A percentile compares a stretch with the other conserved stretches of the same genome.
Conservation (phyloP, 2,888 invertebrate species). For the Hirudinaria manillensis region DNA sequence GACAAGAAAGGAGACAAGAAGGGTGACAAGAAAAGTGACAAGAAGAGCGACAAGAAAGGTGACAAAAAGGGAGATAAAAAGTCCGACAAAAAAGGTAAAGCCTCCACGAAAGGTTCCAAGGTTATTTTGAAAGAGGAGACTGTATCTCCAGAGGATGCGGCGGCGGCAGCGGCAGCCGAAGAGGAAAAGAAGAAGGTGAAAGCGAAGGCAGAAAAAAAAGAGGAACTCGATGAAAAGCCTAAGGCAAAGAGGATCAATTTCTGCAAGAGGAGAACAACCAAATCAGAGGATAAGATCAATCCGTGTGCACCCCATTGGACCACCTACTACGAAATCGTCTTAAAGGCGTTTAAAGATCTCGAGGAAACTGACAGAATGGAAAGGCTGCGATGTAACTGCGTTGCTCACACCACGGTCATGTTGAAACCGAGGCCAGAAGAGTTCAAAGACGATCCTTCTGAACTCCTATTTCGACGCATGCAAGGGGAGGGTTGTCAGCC, state of each 20-base stretch:
- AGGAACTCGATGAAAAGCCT: no score
- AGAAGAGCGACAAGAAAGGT: not conserved
- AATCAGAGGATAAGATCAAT: no score
- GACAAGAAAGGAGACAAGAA: not conserved
- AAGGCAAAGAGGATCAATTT: no score
- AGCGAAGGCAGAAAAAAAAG: no score
- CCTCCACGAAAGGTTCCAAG: not conserved
- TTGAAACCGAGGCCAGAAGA: not conserved
- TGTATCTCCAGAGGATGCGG: not conserved
- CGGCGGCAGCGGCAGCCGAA: not conserved
- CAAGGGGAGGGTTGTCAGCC: no score
- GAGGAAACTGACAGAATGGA: not conserved
- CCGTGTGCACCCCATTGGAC: not conserved
- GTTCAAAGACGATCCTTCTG: no score
- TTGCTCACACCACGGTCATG: not conserved
- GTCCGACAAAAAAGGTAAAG: not conserved
- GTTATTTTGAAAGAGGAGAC: not conserved
- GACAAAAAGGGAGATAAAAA: not conserved
- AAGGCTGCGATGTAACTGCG: not conserved
- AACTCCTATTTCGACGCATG: no score
- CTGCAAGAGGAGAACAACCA: no score
- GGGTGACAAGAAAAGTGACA: not conserved
- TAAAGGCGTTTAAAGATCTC: not conserved
- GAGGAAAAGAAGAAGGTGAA: no score
- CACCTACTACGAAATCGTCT: slow-evolving; percentile 3